Conservation (phyloP, 2,888 invertebrate species). For the Thymelicus acteon region DNA sequence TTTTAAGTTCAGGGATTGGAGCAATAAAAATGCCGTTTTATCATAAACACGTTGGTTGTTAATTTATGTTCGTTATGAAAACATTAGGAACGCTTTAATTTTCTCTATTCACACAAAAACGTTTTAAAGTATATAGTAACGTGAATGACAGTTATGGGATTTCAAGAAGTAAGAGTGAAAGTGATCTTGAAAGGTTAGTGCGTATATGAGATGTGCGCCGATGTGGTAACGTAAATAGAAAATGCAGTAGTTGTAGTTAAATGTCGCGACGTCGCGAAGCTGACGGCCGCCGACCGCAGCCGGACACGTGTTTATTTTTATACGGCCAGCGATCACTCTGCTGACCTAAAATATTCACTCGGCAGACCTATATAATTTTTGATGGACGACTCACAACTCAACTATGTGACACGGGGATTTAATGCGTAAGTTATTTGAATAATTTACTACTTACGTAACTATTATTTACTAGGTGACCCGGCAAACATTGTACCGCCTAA, state of each 20-base stretch:
- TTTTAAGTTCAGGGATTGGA: background rate
- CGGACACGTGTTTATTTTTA: conserved; percentile 64
- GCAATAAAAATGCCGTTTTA: background rate
- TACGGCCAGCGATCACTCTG: conserved; percentile 55
- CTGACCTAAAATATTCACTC: conserved; percentile 62
- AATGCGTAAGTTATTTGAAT: too few species aligned
- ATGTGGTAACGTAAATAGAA: conserved; percentile 70
- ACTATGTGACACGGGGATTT: background rate
- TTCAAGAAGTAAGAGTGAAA: background rate
- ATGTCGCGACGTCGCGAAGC: conserved; percentile 72
- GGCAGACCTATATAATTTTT: conserved; percentile 68
- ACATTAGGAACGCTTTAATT: background rate
- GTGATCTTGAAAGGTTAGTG: conserved; percentile 2
- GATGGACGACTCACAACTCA: conserved; percentile 49
- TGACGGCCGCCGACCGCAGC: conserved; percentile 40
- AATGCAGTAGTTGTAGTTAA: conserved; percentile 69
- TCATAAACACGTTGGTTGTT: background rate
- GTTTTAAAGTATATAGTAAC: too few species aligned
- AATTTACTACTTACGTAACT: too few species aligned
- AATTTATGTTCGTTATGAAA: background rate
- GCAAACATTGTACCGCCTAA: too few species aligned
- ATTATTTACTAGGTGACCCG: too few species aligned
- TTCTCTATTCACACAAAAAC: too few species aligned
- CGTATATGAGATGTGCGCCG: conserved; percentile 45
- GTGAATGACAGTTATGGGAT: background rate